Base-by-base conservation (phyloP, 2,888 invertebrate species). In the Elysia crispata region DNA sequence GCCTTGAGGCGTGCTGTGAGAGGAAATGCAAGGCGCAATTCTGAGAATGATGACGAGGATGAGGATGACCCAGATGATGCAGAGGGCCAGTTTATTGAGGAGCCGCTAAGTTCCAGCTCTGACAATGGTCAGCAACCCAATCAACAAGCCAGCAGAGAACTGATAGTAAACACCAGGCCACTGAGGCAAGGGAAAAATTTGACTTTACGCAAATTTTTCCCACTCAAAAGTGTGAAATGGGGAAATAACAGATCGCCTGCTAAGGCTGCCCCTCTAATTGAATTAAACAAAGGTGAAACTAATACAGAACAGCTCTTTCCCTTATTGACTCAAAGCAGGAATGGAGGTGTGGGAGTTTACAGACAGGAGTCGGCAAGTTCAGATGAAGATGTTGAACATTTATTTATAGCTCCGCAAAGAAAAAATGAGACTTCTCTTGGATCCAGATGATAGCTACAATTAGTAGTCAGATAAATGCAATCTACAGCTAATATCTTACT, bases 311-410 rank as follows among this genome's bases (percentile, higher is more conserved):
- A 41, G 41, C 11, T 41, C 5, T 41, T 41, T 41, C 41, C 41
- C 41, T 41, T 41, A 11, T 41, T 41, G 41, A 41, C 3, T 41
- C 41, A 41, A 41, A 41, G 13, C 6, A 60, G 11, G 28, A n/a
- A 25, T 54, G 54, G 15, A 50, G 73, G n/a, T 11, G 6, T 1
- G n/a, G 60, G n/a, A 1, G 73, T 50, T n/a, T 64, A 64, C 3
- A 31, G n/a, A 8, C 73, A 50, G 13, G 50, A 50, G 31, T 0
- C n/a, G 31, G 41, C 73, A 15, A 57, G 74, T 8, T 57, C 75
- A 62, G 75, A 75, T 13, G 67, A 79, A n/a, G 79, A 79, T n/a
- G 75, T 75, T 23, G 49, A 67, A 11, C 67, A 79, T 75, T 54
- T 74, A 28, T 79, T 79, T 67, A 57, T 74, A 50, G 25, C 79